phyloP scores from a whole-genome alignment of 2,888 invertebrate species.

The Sarcophaga carnaria region DNA sequence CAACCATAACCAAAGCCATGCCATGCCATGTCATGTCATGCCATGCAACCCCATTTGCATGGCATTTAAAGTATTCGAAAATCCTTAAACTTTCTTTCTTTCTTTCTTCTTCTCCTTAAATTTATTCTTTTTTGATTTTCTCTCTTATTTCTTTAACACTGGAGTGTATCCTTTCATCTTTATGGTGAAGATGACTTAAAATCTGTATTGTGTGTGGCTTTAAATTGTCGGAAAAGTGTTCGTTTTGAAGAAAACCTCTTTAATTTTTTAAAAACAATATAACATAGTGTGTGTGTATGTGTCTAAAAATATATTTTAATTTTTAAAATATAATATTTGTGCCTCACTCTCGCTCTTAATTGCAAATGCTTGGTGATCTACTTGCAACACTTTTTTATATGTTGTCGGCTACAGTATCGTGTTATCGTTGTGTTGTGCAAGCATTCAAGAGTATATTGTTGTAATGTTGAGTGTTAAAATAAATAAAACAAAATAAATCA shows the following conservation, averaged over 20 bases:
- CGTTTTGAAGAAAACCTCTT: conserved; percentile 17
- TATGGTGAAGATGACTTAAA: no score
- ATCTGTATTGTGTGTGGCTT: conserved; percentile 10
- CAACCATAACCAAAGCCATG: conserved; percentile 22
- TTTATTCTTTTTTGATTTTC: no score
- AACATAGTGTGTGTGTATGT: neutral
- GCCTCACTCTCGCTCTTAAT: no score
- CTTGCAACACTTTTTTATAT: conserved; percentile 33
- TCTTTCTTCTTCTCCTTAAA: no score
- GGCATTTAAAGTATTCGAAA: conserved; percentile 39
- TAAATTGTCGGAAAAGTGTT: conserved; percentile 31
- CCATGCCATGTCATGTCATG: no score
- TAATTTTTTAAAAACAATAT: neutral
- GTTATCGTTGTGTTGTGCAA: neutral
- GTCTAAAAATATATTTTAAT: no score
- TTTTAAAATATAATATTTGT: no score
- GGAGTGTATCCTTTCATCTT: no score
- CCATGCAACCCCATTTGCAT: conserved; percentile 1
- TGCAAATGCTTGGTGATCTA: neutral
- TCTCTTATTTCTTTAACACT: no score
- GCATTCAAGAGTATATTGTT: conserved; percentile 14
- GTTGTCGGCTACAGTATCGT: conserved; percentile 13
- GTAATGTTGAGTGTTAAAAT: conserved; percentile 51
- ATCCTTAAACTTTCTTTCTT: no score
- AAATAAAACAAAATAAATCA: conserved; percentile 55